phyloP scores from a whole-genome alignment of 2,797 vertebrate genomes.

The Gephyroberyx darwinii region DNA sequence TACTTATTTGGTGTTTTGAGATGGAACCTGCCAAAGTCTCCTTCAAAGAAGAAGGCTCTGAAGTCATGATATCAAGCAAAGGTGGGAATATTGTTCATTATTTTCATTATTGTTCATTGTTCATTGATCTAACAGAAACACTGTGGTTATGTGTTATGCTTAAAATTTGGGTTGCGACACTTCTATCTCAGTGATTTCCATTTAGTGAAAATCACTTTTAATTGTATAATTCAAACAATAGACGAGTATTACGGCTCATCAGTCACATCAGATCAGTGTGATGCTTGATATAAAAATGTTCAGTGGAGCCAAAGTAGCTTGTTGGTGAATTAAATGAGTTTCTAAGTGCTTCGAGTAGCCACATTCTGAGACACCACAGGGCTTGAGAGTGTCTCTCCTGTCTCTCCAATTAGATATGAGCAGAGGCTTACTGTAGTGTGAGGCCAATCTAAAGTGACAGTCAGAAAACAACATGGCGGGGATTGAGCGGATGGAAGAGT shows the following conservation, averaged over 20 bases:
- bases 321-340: slow-evolving; percentile 61
- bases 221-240: background rate
- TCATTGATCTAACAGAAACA: background rate
- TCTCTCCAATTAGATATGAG: slow-evolving; percentile 73
- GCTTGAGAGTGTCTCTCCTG: slow-evolving; percentile 54
- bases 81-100: background rate
- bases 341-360: slow-evolving; percentile 58
- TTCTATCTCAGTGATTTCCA: background rate
- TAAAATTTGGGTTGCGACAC: background rate
- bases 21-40: slow-evolving; percentile 6
- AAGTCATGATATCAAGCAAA: background rate
- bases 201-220: background rate
- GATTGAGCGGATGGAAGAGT: slow-evolving; percentile 67
- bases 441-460: slow-evolving; percentile 73
- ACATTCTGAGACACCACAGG: slow-evolving; percentile 51
- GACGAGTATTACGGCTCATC: background rate
- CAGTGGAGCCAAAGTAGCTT: slow-evolving; percentile 54
- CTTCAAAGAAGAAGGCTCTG: background rate
- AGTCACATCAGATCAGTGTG: slow-evolving; percentile 24
- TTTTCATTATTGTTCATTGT: background rate
- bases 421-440: slow-evolving; percentile 63
- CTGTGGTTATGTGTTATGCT: background rate
- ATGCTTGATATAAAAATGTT: slow-evolving; percentile 50
- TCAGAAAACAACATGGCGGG: slow-evolving; percentile 68
- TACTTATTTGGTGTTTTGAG: slow-evolving; percentile 20